Percentiles rank a stretch among this genome's conserved stretches.
These are phyloP conservation scores for Lacanobia wlatinum DNA, from an alignment of 2,888 invertebrate species.

Conservation along the genomic window DNA sequence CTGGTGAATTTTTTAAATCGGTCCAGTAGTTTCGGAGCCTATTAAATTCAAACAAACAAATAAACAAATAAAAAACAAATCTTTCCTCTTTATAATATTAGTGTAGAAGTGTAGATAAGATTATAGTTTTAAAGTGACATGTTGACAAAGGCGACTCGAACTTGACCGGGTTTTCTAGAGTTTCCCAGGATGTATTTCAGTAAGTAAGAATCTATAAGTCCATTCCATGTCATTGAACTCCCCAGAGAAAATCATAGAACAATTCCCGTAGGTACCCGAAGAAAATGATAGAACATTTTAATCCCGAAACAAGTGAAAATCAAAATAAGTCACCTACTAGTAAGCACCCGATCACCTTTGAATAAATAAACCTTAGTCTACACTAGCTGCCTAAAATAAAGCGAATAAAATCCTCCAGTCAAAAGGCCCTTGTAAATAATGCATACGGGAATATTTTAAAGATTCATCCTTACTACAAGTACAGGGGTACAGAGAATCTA, in stretches of 20 bases:
- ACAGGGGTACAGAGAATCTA: conserved; percentile 18
- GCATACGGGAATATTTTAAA: conserved; percentile 52
- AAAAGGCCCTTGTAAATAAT: conserved; percentile 48
- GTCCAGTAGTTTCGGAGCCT: too few species aligned
- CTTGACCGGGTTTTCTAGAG: too few species aligned
- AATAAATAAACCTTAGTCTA: conserved; percentile 24
- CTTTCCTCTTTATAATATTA: too few species aligned
- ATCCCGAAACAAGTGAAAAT: not conserved
- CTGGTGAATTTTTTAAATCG: too few species aligned
- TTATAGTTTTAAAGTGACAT: too few species aligned
- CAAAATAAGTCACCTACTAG: conserved; percentile 1
- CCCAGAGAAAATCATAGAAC: not conserved
- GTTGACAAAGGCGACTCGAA: too few species aligned
- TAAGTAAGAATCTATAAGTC: not conserved
- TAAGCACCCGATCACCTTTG: conserved; percentile 10
- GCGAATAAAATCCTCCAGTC: conserved; percentile 9
- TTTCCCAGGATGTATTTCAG: too few species aligned
- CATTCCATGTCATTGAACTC: not conserved
- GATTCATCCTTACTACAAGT: conserved; percentile 17
- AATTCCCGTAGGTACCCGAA: not conserved
- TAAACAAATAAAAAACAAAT: too few species aligned
- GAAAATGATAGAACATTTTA: not conserved
- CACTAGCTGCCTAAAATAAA: conserved; percentile 18
- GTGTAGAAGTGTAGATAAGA: too few species aligned
- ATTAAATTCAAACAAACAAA: too few species aligned